A percentile compares a stretch with the other conserved stretches of the same genome.
Conservation (phyloP, 2,888 invertebrate genomes). For the Thecophora atra region DNA sequence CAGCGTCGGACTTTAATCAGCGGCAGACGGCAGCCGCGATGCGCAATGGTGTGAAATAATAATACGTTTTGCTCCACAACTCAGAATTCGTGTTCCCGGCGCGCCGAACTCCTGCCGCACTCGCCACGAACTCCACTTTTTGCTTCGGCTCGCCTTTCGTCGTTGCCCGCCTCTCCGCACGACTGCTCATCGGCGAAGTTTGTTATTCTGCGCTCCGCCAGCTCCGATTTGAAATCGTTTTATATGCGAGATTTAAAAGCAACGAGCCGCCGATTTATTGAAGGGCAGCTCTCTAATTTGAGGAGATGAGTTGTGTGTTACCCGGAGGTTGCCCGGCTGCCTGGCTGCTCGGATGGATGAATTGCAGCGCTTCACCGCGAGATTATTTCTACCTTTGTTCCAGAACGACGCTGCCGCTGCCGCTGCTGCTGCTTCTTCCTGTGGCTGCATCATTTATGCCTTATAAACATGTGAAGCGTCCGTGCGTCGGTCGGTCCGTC, state of each 20-base stretch:
- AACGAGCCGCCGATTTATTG: constrained; percentile 62
- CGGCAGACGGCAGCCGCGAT: constrained; percentile 47
- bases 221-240: constrained; percentile 49
- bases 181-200: not conserved
- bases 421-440: constrained; percentile 9
- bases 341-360: constrained; percentile 20
- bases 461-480: constrained; percentile 36
- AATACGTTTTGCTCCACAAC: constrained; percentile 53
- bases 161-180: not conserved
- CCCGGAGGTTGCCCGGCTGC: constrained; percentile 51
- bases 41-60: constrained; percentile 59
- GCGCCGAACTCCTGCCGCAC: constrained; percentile 6
- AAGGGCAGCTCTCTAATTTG: constrained; percentile 62
- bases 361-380: not conserved
- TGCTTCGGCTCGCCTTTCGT: not conserved
- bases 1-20: constrained; percentile 34
- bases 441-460: constrained; percentile 31
- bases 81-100: constrained; percentile 42
- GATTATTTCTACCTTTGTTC: constrained; percentile 6
- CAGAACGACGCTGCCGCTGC: not conserved
- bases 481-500: constrained; percentile 19
- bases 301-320: constrained; percentile 62
- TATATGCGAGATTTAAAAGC: constrained; percentile 58
- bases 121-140: not conserved
- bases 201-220: constrained; percentile 17